phyloP scores from a whole-genome alignment of 2,888 invertebrate genomes.

The Sphaeridia pumilis region DNA sequence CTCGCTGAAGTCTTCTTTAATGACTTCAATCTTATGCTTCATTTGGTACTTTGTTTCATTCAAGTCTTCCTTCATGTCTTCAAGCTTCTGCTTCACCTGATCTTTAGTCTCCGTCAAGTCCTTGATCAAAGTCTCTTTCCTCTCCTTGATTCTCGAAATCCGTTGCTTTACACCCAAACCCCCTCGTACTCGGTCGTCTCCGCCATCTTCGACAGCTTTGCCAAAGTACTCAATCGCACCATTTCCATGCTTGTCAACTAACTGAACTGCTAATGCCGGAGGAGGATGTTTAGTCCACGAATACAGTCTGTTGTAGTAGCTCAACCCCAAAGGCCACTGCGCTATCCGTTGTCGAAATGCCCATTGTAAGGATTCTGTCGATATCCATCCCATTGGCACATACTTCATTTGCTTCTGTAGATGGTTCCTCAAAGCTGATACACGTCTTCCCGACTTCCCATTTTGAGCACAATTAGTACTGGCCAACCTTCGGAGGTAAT shows the following conservation, averaged over 20 bases:
- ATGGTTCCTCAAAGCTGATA: conserved; percentile 5
- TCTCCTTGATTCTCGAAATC: too few species aligned
- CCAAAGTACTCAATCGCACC: not conserved
- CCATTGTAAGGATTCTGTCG: not conserved
- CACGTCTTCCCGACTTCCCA: not conserved
- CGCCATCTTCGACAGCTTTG: not conserved
- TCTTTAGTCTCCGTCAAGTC: conserved; percentile 12
- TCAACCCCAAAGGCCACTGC: conserved; percentile 12
- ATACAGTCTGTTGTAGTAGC: conserved; percentile 8
- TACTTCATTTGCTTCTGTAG: conserved; percentile 8
- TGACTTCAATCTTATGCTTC: not conserved
- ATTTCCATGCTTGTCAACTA: not conserved
- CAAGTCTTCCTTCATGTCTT: too few species aligned
- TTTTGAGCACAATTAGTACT: not conserved
- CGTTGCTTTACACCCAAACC: not conserved
- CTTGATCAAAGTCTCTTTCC: conserved; percentile 5
- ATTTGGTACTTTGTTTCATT: too few species aligned
- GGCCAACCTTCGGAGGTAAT: conserved; percentile 6
- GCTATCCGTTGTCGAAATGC: conserved; percentile 2
- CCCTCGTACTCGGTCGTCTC: not conserved
- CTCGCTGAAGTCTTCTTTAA: too few species aligned
- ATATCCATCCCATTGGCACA: not conserved
- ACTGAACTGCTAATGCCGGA: not conserved
- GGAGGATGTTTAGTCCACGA: not conserved
- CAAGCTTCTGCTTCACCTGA: conserved; percentile 7